A percentile compares a stretch with the other conserved stretches of the same genome.
Evolutionary conservation across 2,888 invertebrate genomes (phyloP).

Genomic region (Ischnus inquisitorius): DNA sequence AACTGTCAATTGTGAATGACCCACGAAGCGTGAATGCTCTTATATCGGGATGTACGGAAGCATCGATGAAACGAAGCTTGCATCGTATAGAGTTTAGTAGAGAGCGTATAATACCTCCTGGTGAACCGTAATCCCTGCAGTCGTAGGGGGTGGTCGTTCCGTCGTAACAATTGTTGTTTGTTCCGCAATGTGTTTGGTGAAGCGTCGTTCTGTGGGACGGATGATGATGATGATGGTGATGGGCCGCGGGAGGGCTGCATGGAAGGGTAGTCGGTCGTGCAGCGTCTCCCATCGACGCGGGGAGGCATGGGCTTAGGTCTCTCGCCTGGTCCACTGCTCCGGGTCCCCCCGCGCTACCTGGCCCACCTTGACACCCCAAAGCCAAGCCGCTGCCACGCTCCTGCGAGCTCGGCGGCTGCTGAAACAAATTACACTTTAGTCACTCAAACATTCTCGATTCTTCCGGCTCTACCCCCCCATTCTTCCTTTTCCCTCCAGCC

Average conservation of each 20-base stretch:
- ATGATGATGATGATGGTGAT: conserved; percentile 76
- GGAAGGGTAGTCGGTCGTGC: conserved; percentile 87
- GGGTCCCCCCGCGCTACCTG: conserved; percentile 86
- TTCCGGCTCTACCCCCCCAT: not conserved
- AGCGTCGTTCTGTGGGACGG: conserved; percentile 80
- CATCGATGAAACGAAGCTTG: conserved; percentile 5
- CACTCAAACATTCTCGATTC: conserved; percentile 60
- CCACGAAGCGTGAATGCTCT: conserved; percentile 21
- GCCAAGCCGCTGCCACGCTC: conserved; percentile 85
- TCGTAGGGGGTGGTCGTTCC: conserved; percentile 85
- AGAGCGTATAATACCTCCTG: conserved; percentile 78
- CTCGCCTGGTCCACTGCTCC: conserved; percentile 89
- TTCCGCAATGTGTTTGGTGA: conserved; percentile 84
- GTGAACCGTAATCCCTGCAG: conserved; percentile 83
- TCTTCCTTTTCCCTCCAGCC: not conserved
- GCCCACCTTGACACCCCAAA: conserved; percentile 84
- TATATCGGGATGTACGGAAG: not conserved
- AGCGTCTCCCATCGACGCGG: conserved; percentile 88
- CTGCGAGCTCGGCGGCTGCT: conserved; percentile 88
- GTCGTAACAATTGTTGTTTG: conserved; percentile 87
- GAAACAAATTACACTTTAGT: conserved; percentile 80
- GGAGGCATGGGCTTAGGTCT: conserved; percentile 91
- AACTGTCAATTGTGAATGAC: conserved; percentile 35
- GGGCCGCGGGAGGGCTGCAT: conserved; percentile 86
- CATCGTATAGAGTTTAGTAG: conserved; percentile 8